Evolutionary conservation across 2,113 vertebrate genomes (phyloP).

Genomic region (Ceyx margarethae): DNA sequence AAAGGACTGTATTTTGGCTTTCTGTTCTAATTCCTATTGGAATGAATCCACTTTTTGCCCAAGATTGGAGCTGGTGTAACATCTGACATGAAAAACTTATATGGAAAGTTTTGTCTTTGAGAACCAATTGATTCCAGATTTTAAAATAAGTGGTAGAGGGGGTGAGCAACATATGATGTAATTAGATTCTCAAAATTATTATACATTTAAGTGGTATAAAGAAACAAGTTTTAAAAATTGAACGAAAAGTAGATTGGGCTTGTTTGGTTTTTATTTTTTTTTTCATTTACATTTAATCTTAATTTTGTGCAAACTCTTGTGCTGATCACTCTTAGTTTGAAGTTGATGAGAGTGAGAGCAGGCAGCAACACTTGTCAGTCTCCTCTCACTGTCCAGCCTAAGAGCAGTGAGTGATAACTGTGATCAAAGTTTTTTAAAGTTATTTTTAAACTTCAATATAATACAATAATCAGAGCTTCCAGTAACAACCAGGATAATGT

Average conservation of each 20-base stretch:
- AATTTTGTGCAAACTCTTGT: neutral
- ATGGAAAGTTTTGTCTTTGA: neutral
- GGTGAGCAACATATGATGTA: neutral
- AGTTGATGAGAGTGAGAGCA: neutral
- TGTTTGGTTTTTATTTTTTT: rapidly evolving
- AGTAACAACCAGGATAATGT: neutral
- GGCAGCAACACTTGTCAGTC: neutral
- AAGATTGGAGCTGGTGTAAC: neutral
- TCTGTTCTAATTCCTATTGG: neutral
- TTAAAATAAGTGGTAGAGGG: neutral
- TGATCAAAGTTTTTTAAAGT: neutral
- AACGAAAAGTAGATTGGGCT: neutral
- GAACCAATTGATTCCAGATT: neutral
- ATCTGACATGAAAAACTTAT: neutral
- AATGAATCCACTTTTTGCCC: neutral
- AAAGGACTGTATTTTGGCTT: neutral
- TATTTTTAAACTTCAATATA: neutral
- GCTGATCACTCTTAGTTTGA: neutral
- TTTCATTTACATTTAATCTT: neutral
- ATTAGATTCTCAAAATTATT: neutral
- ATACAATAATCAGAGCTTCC: neutral
- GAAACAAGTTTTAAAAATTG: neutral
- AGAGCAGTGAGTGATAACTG: neutral
- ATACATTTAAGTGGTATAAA: neutral
- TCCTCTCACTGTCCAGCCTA: neutral